Conservation (phyloP, 2,113 vertebrate species). For the Perca schrenkii region DNA sequence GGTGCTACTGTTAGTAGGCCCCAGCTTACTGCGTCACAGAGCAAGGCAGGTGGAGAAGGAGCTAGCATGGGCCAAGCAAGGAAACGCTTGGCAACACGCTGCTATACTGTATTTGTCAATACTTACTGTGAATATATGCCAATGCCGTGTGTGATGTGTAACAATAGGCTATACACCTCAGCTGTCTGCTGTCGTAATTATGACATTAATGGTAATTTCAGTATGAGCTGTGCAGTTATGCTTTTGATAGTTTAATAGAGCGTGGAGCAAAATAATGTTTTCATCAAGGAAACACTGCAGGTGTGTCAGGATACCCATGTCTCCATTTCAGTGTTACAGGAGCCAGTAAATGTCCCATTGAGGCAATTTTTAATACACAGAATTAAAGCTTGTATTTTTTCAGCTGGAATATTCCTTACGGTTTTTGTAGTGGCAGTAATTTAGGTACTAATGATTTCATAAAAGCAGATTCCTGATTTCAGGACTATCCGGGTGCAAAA, state of each 20-base stretch:
- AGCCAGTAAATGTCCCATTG: not conserved
- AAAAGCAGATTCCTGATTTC: not conserved
- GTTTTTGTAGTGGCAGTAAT: not conserved
- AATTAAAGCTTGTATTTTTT: constrained; percentile 4
- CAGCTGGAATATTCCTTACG: not conserved
- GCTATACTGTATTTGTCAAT: not conserved
- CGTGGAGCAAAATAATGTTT: constrained; percentile 10
- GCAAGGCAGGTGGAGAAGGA: constrained; percentile 42
- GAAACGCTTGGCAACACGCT: constrained; percentile 14
- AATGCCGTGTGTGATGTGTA: not conserved
- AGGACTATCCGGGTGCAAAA: not conserved
- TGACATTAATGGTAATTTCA: constrained; percentile 20
- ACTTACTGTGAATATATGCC: not conserved
- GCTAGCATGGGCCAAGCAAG: constrained; percentile 18
- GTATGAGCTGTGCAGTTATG: constrained; percentile 9
- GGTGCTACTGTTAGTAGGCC: constrained; percentile 45
- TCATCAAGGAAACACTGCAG: constrained; percentile 26
- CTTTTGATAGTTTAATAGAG: constrained; percentile 35
- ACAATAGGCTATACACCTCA: not conserved
- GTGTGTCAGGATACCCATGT: not conserved
- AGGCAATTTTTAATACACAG: constrained; percentile 11
- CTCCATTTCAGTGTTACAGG: constrained; percentile 29
- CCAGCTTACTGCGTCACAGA: constrained; percentile 70
- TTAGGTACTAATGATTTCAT: not conserved
- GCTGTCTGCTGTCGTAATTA: constrained; percentile 18